Base-by-base conservation (phyloP, 2,797 vertebrate genomes). In the Coregonus suidteri region DNA sequence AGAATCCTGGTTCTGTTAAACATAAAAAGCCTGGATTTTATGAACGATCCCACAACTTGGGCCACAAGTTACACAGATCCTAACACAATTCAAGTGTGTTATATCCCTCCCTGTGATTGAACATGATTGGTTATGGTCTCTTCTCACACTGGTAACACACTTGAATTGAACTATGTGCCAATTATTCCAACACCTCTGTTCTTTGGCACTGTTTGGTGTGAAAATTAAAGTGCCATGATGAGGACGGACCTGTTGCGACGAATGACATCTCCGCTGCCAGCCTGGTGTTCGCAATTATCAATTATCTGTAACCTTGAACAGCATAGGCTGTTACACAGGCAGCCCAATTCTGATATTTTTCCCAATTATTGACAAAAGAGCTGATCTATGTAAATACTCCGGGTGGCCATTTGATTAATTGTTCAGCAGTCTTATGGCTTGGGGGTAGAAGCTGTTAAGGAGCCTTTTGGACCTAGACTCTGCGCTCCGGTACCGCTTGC, bases 251-350 rank as follows among this genome's bases (percentile, higher is more conserved):
- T 66, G 25, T 66, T 54, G 72, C 35, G 34, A 37, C 9, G 62
- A 66, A 34, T 30, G 16, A 47, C 47, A 41, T 30, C 25, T 20
- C 53, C 31, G 25, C 74, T 62, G 37, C n/a, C 56, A 37, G 70
- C 18, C 70, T 53, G 25, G 5, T 16, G 13, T 34, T 35, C 15
- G 4, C 53, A 74, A 18, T 41, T 4, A 37, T 52, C 53, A 75
- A 75, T 51, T 78, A 75, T 53, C 16, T 35, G 65, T 47, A 51
- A 73, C 81, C 79, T 76, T 81, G 74, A 62, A 52, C 68, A 34
- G 15, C 53, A 47, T 47, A 47, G 41, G 41, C 41, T 47, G 41
- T 11, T 47, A 47, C 41, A 11, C 41, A 47, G 41, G 41, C 41
- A 47, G 41, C 41, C 7, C 41, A 47, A 47, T 47, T 47, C 41